phyloP scores from a whole-genome alignment of 2,113 vertebrate genomes.

The Lynx canadensis region DNA sequence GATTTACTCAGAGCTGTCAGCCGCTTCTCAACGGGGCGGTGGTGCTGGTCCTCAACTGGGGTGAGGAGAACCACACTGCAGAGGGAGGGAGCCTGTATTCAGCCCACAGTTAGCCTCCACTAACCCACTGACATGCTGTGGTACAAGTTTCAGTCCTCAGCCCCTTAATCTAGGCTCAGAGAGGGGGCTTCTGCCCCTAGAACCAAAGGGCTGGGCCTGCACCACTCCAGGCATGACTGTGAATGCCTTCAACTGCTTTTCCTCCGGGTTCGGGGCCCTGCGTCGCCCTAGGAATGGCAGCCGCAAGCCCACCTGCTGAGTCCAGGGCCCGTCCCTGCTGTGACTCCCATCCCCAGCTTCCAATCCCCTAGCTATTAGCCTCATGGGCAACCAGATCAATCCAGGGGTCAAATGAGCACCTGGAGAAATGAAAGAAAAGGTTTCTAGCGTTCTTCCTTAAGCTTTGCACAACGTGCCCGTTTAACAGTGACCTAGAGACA shows the following conservation, averaged over 20 bases:
- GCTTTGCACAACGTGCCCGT: neutral
- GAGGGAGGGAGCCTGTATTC: neutral
- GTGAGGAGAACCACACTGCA: neutral
- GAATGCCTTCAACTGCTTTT: no score
- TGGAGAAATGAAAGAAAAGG: neutral
- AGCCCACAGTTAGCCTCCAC: neutral
- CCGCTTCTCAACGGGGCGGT: neutral
- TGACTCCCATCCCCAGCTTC: neutral
- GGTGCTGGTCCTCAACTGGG: neutral
- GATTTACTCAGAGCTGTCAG: slow-evolving; percentile 1
- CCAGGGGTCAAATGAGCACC: neutral
- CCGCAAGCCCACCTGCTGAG: neutral
- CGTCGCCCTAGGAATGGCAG: neutral
- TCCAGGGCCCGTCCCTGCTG: neutral
- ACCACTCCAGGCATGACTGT: rapidly evolving
- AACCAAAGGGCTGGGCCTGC: neutral
- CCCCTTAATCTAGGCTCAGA: neutral
- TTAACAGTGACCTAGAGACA: neutral
- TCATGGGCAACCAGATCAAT: neutral
- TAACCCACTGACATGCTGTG: rapidly evolving
- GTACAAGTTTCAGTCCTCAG: neutral
- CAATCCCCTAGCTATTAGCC: neutral
- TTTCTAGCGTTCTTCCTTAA: neutral
- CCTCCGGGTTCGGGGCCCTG: neutral
- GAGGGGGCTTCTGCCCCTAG: neutral